Evolutionary conservation across 2,888 invertebrate genomes (phyloP).

Genomic region (Nomada ruficornis): DNA sequence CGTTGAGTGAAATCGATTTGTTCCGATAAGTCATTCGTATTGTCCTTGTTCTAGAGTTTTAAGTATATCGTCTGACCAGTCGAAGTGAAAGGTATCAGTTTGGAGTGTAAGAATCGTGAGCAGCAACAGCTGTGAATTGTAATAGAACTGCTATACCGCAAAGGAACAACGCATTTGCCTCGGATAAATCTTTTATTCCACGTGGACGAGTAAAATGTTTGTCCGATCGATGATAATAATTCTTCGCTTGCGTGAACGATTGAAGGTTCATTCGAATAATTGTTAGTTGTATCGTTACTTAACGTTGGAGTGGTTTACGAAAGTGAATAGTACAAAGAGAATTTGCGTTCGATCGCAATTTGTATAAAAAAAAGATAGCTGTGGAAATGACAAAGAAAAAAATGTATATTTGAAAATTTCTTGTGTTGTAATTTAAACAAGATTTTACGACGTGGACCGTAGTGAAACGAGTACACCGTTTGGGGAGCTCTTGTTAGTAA

Average conservation of each 20-base stretch:
- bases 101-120: slow-evolving; percentile 17
- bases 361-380: slow-evolving; percentile 2
- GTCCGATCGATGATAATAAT: neutral
- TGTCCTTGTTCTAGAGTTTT: slow-evolving; percentile 10
- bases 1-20: slow-evolving; percentile 12
- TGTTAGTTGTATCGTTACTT: neutral
- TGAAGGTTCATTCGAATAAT: slow-evolving; percentile 30
- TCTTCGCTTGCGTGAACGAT: neutral
- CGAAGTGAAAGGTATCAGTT: slow-evolving; percentile 16
- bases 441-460: neutral
- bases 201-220: neutral
- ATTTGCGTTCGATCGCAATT: slow-evolving; percentile 11
- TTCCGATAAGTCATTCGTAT: neutral
- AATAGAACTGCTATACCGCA: neutral
- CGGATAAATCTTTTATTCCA: slow-evolving; percentile 13
- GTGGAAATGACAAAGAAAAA: neutral
- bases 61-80: slow-evolving; percentile 9
- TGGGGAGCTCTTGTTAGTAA: too few species aligned
- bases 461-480: neutral
- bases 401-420: neutral
- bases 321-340: slow-evolving; percentile 33
- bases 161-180: neutral
- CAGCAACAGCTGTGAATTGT: neutral
- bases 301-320: slow-evolving; percentile 1
- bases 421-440: too few species aligned